phyloP scores from a whole-genome alignment of 2,113 vertebrate genomes.

The Neotragus moschatus region DNA sequence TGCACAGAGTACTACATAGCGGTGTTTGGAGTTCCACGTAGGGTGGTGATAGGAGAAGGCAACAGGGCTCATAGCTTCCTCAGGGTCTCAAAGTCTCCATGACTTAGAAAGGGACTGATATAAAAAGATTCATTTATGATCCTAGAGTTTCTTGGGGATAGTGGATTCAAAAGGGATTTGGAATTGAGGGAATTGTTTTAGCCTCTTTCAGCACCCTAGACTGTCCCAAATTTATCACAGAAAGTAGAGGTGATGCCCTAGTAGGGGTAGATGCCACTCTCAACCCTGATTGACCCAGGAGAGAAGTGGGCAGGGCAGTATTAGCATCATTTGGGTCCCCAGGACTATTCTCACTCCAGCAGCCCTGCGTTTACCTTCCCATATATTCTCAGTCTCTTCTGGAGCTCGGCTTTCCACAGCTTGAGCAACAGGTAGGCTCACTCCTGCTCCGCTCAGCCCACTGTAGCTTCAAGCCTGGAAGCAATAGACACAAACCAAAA shows the following conservation, averaged over 20 bases:
- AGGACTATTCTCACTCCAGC: background rate
- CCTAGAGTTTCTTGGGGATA: background rate
- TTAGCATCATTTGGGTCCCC: background rate
- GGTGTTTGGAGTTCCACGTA: background rate
- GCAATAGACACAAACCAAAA: background rate
- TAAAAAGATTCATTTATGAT: background rate
- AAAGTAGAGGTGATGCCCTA: background rate
- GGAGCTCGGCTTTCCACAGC: background rate
- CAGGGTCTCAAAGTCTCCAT: background rate
- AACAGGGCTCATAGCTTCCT: background rate
- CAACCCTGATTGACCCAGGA: background rate
- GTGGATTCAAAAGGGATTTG: background rate
- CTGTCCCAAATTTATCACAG: background rate
- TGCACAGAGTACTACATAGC: fast-evolving
- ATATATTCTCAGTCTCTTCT: background rate
- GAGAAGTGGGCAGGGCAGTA: fast-evolving
- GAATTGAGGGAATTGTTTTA: background rate
- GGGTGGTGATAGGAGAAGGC: background rate
- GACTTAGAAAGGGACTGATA: background rate
- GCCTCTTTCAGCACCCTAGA: background rate
- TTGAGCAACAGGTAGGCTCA: background rate
- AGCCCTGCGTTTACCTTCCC: background rate
- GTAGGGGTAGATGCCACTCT: background rate
- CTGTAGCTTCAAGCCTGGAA: background rate
- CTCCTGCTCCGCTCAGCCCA: background rate